phyloP scores from a whole-genome alignment of 2,888 invertebrate species.

The Erpobdella octoculata region DNA sequence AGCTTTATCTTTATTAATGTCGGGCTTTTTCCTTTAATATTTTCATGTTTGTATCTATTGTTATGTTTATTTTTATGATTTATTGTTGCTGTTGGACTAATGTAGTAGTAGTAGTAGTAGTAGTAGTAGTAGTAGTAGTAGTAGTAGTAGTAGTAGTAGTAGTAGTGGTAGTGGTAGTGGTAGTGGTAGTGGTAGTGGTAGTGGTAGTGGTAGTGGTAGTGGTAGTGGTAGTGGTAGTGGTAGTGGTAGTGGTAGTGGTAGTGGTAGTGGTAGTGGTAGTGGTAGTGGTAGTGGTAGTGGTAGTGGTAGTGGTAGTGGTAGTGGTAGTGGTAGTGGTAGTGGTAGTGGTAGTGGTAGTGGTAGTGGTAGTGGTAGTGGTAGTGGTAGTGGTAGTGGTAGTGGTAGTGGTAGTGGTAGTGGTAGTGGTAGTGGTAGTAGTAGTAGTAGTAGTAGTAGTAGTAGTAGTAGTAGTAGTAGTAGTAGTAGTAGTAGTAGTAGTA shows the following conservation, averaged over 20 bases:
- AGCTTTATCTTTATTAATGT: too few relatives aligned
- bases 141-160: slow-evolving; percentile 31
- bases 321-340: slow-evolving; percentile 31
- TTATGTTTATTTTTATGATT: too few relatives aligned
- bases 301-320: slow-evolving; percentile 31
- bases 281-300: slow-evolving; percentile 30
- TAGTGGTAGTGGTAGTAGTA: too few relatives aligned
- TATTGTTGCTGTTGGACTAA: too few relatives aligned
- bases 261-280: slow-evolving; percentile 28
- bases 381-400: slow-evolving; percentile 32
- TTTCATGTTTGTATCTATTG: too few relatives aligned
- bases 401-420: slow-evolving; percentile 31
- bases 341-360: slow-evolving; percentile 29
- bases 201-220: too few relatives aligned
- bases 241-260: slow-evolving; percentile 29
- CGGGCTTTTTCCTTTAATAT: too few relatives aligned
- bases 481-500: slow-evolving; percentile 31
- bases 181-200: slow-evolving; percentile 32
- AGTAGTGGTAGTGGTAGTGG: slow-evolving; percentile 29
- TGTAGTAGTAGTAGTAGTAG: slow-evolving; percentile 31
- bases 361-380: slow-evolving; percentile 31
- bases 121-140: slow-evolving; percentile 28
- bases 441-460: slow-evolving; percentile 30
- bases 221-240: slow-evolving; percentile 28
- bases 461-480: slow-evolving; percentile 28